These are phyloP conservation scores for Pseudomyrmex flavicornis DNA, from an alignment of 1,140 invertebrate genomes.

Conservation along the genomic window DNA sequence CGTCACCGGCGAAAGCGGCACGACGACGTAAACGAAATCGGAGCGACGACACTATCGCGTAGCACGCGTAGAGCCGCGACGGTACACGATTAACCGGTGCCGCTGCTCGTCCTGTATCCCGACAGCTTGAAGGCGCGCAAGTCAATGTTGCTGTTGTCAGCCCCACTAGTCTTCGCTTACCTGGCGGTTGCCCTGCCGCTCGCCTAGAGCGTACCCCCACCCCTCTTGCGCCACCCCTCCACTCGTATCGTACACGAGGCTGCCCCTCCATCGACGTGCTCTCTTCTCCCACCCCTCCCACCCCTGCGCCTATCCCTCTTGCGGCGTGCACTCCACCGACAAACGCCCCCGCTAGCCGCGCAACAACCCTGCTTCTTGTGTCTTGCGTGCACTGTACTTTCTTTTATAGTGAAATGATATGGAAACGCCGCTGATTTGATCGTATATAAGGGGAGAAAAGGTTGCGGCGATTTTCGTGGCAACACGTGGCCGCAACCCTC, in stretches of 20 bases:
- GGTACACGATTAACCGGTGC: constrained; percentile 57
- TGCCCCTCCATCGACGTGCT: constrained; percentile 66
- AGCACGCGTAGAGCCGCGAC: constrained; percentile 70
- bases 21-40: constrained; percentile 52
- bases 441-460: background rate
- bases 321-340: constrained; percentile 41
- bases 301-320: constrained; percentile 27
- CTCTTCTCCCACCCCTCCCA: constrained; percentile 48
- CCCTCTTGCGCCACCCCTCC: constrained; percentile 74
- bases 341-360: constrained; percentile 44
- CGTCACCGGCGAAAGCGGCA: constrained; percentile 56
- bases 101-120: constrained; percentile 66
- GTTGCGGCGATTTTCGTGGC: constrained; percentile 25
- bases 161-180: constrained; percentile 83
- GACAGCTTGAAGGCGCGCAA: constrained; percentile 79
- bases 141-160: constrained; percentile 66
- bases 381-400: constrained; percentile 26
- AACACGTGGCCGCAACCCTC: constrained; percentile 34
- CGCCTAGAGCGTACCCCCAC: constrained; percentile 81
- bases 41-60: constrained; percentile 68
- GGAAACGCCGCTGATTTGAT: constrained; percentile 5
- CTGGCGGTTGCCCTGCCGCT: constrained; percentile 79
- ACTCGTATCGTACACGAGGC: constrained; percentile 74
- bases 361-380: constrained; percentile 36
- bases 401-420: constrained; percentile 46